A percentile compares a stretch with the other conserved stretches of the same genome.
Conservation (phyloP, 2,113 vertebrate genomes). For the Ptyas mucosa region DNA sequence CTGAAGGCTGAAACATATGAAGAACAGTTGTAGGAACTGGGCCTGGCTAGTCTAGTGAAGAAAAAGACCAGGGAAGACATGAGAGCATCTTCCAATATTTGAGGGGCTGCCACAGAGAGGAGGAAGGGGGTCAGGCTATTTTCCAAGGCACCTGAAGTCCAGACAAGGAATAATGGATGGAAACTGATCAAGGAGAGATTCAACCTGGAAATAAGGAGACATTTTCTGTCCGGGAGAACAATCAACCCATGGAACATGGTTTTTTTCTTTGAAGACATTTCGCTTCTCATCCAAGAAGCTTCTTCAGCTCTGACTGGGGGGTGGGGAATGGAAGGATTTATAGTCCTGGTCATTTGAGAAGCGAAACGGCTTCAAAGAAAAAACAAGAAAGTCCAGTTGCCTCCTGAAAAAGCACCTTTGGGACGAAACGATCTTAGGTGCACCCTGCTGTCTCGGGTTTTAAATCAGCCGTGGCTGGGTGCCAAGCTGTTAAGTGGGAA, state of each 20-base stretch:
- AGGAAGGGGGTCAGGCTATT: neutral
- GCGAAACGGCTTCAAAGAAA: too few species aligned
- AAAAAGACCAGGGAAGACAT: neutral
- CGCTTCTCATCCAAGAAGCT: too few species aligned
- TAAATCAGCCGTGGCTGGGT: constrained; percentile 34
- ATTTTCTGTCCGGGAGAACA: neutral
- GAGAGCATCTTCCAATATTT: neutral
- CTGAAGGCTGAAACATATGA: neutral
- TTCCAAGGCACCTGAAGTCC: neutral
- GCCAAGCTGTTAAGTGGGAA: constrained; percentile 60
- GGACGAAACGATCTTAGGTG: too few species aligned
- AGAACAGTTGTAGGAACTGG: neutral
- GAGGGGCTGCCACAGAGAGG: neutral
- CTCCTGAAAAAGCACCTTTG: too few species aligned
- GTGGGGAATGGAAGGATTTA: too few species aligned
- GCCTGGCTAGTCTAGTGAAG: neutral
- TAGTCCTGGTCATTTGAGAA: too few species aligned
- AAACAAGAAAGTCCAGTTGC: too few species aligned
- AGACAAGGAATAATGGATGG: neutral
- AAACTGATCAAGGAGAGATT: neutral
- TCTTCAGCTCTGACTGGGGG: too few species aligned
- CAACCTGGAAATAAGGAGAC: neutral
- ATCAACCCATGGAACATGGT: too few species aligned
- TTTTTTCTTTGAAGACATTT: too few species aligned
- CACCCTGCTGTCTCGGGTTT: neutral